phyloP scores from a whole-genome alignment of 2,888 invertebrate species.

The Clistopyga incitator region DNA sequence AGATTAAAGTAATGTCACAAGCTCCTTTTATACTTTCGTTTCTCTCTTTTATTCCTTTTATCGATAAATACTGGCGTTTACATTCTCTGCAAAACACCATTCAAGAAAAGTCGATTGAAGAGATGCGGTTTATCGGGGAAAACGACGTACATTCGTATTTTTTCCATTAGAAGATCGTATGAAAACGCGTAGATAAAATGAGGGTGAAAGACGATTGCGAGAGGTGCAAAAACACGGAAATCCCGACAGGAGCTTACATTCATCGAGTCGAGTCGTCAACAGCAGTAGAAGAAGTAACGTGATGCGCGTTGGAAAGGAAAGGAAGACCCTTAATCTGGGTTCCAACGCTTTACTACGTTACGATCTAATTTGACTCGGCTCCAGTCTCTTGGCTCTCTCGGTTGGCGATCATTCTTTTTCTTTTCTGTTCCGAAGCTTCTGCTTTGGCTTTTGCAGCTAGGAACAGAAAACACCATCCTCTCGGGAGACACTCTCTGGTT shows the following conservation, averaged over 20 bases:
- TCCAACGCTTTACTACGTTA: conserved; percentile 55
- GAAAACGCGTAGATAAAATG: conserved; percentile 19
- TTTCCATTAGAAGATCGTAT: conserved; percentile 47
- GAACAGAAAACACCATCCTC: conserved; percentile 31
- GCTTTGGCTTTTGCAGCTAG: too few relatives aligned
- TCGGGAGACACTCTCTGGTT: conserved; percentile 55
- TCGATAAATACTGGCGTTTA: too few relatives aligned
- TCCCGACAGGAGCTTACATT: conserved; percentile 52
- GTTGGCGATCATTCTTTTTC: conserved; percentile 24
- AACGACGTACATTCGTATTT: conserved; percentile 3
- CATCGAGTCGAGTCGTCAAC: conserved; percentile 35
- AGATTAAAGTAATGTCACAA: too few relatives aligned
- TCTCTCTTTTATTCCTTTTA: too few relatives aligned
- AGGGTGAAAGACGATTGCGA: not conserved
- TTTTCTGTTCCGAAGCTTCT: conserved; percentile 27
- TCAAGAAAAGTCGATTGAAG: not conserved
- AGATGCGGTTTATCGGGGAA: conserved; percentile 5
- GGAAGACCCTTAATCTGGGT: conserved; percentile 57
- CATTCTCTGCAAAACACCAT: not conserved
- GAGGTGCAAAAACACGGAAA: conserved; percentile 49
- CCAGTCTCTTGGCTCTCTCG: conserved; percentile 21
- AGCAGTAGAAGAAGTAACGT: conserved; percentile 24
- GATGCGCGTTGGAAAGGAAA: conserved; percentile 49
- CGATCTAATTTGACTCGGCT: conserved; percentile 64
- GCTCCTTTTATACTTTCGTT: too few relatives aligned